Evolutionary conservation across 1,140 invertebrate genomes (phyloP).

Genomic region (Venturia canescens): DNA sequence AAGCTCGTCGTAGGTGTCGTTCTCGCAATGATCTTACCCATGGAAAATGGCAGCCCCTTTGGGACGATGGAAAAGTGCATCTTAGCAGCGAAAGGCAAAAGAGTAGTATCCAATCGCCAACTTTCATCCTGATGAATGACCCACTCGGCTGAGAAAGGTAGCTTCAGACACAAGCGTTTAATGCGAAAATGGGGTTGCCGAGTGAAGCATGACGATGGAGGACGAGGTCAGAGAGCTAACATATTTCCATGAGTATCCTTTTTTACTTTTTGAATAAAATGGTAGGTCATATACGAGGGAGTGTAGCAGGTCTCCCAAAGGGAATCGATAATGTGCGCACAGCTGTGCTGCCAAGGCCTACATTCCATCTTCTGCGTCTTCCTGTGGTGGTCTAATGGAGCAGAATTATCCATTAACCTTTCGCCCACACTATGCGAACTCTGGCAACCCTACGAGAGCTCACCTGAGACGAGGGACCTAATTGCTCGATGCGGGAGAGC

Average conservation of each 20-base stretch:
- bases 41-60: constrained; percentile 22
- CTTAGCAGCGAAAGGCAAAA: neutral
- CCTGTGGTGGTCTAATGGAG: neutral
- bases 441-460: constrained; percentile 23
- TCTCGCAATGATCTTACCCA: constrained; percentile 28
- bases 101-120: neutral
- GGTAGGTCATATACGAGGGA: neutral
- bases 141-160: constrained; percentile 17
- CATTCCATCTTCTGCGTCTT: neutral
- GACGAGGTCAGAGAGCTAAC: neutral
- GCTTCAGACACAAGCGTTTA: constrained; percentile 15
- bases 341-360: neutral
- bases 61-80: constrained; percentile 32
- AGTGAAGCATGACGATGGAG: neutral
- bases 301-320: neutral
- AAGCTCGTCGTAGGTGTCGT: constrained; percentile 23
- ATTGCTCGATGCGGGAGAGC: constrained; percentile 30
- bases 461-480: constrained; percentile 35
- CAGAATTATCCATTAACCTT: constrained; percentile 38
- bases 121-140: constrained; percentile 37
- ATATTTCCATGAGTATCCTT: neutral
- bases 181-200: constrained; percentile 5
- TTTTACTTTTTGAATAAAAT: neutral
- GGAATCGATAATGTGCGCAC: neutral
- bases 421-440: constrained; percentile 4